Evolutionary conservation across 37 sponge, comb jelly and placozoan species (phyloP).

Genomic region (Agelas oroides): DNA sequence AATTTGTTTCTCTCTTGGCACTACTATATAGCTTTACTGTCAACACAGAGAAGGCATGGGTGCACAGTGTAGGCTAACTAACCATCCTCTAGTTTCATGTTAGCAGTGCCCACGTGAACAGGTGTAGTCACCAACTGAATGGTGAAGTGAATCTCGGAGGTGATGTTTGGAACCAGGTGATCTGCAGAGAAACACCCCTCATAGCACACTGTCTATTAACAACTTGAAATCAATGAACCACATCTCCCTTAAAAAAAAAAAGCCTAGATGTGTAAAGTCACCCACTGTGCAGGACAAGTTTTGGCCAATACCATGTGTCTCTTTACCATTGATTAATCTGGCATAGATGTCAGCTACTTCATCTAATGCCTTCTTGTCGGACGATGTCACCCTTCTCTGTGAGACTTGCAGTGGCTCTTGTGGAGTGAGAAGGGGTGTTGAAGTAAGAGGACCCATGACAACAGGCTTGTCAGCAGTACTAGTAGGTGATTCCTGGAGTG

Average conservation of each 20-base stretch:
- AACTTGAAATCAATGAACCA: background rate
- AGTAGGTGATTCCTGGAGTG: no score
- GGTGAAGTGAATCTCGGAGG: constrained; percentile 52
- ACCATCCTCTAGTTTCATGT: background rate
- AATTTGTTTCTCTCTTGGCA: no score
- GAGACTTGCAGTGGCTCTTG: background rate
- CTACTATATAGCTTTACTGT: no score
- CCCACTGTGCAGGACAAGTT: no score
- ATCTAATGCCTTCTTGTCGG: background rate
- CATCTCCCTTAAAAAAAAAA: background rate
- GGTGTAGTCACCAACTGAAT: constrained; percentile 43
- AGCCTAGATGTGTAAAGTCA: no score
- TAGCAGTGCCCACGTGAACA: background rate
- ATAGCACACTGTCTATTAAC: background rate
- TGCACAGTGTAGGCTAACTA: no score
- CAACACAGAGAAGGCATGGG: no score
- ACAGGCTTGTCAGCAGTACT: background rate
- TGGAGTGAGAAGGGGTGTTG: constrained; percentile 1
- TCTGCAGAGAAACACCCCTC: constrained; percentile 2
- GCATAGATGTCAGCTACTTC: constrained; percentile 2
- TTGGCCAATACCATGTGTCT: no score
- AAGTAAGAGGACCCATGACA: background rate
- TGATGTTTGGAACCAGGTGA: constrained; percentile 44
- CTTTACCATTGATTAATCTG: constrained; percentile 5
- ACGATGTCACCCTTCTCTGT: background rate